Evolutionary conservation across 2,113 vertebrate genomes (phyloP).

Genomic region (Raja brachyura): DNA sequence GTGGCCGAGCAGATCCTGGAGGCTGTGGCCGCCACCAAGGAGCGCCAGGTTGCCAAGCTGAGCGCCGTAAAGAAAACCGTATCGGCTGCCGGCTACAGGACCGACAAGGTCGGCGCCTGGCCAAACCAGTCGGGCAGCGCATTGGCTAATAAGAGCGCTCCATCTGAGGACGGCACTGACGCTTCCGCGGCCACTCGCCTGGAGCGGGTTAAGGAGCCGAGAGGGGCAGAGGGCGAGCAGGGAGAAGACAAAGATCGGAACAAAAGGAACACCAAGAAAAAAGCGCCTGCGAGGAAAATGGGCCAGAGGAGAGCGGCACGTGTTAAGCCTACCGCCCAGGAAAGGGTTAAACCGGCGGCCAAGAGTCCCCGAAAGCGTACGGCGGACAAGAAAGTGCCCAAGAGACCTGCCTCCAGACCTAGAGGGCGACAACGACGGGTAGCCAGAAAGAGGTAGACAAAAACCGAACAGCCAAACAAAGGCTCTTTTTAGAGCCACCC

Average conservation of each 20-base stretch:
- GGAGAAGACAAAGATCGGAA: not conserved
- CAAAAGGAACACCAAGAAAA: not conserved
- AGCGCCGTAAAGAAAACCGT: not conserved
- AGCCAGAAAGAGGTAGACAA: not conserved
- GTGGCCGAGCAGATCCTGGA: slow-evolving; percentile 2
- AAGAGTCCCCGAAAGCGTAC: not conserved
- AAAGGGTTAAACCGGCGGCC: not conserved
- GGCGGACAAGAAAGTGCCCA: not conserved
- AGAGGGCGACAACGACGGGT: not conserved
- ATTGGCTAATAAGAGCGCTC: not conserved
- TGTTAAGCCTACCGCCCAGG: not conserved
- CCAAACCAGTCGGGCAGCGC: not conserved
- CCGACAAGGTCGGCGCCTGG: not conserved
- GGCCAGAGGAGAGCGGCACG: not conserved
- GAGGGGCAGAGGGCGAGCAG: not conserved
- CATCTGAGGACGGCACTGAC: not conserved
- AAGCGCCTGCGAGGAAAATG: not conserved
- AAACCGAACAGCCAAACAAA: not conserved
- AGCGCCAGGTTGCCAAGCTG: not conserved
- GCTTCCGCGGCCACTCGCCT: not conserved
- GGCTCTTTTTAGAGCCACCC: slow-evolving; percentile 19
- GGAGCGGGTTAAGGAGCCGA: not conserved
- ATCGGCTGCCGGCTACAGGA: not conserved
- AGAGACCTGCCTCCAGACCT: not conserved
- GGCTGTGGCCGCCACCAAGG: slow-evolving; percentile 13